Conservation (phyloP, 2,888 invertebrate genomes). For the Sesia bembeciformis region DNA sequence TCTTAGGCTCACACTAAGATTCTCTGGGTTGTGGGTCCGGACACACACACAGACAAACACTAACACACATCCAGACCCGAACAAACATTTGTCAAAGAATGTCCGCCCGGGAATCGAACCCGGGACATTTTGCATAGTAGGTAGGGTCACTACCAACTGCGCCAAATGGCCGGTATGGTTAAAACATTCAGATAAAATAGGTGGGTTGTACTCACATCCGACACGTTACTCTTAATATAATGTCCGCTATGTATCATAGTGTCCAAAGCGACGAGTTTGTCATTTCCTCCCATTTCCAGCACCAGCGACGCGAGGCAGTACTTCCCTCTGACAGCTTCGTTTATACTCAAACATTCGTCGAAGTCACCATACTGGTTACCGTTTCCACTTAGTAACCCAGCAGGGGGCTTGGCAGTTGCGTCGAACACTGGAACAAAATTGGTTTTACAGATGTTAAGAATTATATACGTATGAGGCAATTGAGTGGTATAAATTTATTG, state of each 20-base stretch:
- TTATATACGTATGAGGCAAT: no score
- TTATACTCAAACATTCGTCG: slow-evolving; percentile 77
- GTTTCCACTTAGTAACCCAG: slow-evolving; percentile 80
- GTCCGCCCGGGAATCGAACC: no score
- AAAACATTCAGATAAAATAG: no score
- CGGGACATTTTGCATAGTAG: no score
- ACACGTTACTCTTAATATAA: slow-evolving; percentile 65
- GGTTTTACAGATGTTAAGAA: background rate
- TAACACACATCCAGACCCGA: no score
- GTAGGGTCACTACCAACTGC: no score
- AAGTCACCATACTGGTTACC: slow-evolving; percentile 82
- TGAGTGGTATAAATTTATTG: no score
- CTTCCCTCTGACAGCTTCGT: slow-evolving; percentile 72
- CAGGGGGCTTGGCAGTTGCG: slow-evolving; percentile 80
- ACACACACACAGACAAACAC: no score
- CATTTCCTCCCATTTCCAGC: slow-evolving; percentile 36
- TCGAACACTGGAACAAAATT: slow-evolving; percentile 77
- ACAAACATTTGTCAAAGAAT: no score
- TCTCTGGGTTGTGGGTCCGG: no score
- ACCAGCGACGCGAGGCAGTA: slow-evolving; percentile 79
- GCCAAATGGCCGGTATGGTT: no score
- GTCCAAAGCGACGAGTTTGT: slow-evolving; percentile 42
- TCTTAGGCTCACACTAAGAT: no score
- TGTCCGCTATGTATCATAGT: slow-evolving; percentile 68
- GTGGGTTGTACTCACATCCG: slow-evolving; percentile 58